Evolutionary conservation across 2,888 invertebrate genomes (phyloP).

Genomic region (Anoncus sp.): DNA sequence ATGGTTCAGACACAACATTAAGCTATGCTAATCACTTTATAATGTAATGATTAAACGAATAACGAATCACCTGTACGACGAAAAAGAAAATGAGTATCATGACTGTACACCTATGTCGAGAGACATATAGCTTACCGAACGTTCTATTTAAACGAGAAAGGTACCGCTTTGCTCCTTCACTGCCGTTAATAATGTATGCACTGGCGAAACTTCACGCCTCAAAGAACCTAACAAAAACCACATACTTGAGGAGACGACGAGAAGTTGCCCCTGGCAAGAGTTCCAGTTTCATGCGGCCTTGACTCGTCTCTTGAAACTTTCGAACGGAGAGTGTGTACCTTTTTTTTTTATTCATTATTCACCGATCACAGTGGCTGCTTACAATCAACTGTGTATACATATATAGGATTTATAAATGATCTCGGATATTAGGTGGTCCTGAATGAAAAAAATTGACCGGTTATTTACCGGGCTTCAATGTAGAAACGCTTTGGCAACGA

Average conservation of each 20-base stretch:
- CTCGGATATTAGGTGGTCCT: conserved; percentile 6
- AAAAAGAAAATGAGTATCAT: neutral
- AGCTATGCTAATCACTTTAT: too few species aligned
- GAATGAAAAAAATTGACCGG: conserved; percentile 17
- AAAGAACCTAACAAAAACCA: conserved; percentile 26
- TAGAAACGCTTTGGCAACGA: neutral
- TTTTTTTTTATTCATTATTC: conserved; percentile 28
- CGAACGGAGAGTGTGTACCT: conserved; percentile 35
- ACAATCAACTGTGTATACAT: conserved; percentile 15
- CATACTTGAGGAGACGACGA: conserved; percentile 29
- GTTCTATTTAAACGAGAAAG: conserved; percentile 13
- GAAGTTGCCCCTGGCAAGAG: conserved; percentile 35
- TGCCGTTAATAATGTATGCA: conserved; percentile 12
- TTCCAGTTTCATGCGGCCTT: conserved; percentile 50
- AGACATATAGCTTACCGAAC: neutral
- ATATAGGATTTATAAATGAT: conserved; percentile 16
- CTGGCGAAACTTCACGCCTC: conserved; percentile 11
- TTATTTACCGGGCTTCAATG: conserved; percentile 17
- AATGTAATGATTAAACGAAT: neutral
- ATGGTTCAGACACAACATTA: too few species aligned
- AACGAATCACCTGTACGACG: neutral
- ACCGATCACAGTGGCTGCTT: conserved; percentile 5
- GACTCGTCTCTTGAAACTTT: conserved; percentile 54
- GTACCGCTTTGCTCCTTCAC: conserved; percentile 5
- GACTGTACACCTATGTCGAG: neutral